Percentiles rank a stretch among this genome's conserved stretches.
Evolutionary conservation across 2,888 invertebrate genomes (phyloP).

Genomic region (Chymomyza caudatula): DNA sequence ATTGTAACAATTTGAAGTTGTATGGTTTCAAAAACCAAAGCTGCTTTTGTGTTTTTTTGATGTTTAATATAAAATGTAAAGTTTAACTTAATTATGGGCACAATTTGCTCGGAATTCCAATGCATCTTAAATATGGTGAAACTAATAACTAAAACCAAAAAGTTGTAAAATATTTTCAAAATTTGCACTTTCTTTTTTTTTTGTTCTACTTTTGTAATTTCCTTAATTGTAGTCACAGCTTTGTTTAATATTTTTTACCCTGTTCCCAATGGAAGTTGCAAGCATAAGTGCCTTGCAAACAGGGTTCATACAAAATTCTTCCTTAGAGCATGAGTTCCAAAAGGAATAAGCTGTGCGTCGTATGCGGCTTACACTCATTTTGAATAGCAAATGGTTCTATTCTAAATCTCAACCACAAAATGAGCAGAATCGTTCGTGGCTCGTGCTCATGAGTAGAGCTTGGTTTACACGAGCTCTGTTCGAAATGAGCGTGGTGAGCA

Average conservation of each 20-base stretch:
- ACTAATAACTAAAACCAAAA: background rate
- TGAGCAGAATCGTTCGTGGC: too few species aligned
- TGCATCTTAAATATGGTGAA: background rate
- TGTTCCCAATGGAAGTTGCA: too few species aligned
- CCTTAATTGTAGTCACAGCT: conserved; percentile 60
- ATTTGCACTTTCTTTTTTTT: conserved; percentile 29
- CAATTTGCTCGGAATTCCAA: background rate
- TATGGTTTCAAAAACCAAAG: background rate
- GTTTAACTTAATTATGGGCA: background rate
- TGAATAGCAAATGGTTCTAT: too few species aligned
- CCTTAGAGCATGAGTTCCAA: too few species aligned
- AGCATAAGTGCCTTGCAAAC: too few species aligned
- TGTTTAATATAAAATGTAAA: background rate
- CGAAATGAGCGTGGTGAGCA: too few species aligned
- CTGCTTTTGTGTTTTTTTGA: background rate
- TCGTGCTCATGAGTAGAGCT: too few species aligned
- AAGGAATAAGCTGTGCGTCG: too few species aligned
- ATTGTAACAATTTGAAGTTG: background rate
- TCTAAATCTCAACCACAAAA: too few species aligned
- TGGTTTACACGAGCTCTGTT: too few species aligned
- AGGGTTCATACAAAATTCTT: too few species aligned
- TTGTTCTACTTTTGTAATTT: conserved; percentile 34
- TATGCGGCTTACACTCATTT: too few species aligned
- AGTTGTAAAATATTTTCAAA: background rate
- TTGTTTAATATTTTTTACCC: conserved; percentile 52